Percentiles rank a stretch among this genome's conserved stretches.
These are phyloP conservation scores for Dryoscopus gambensis DNA, from an alignment of 2,113 vertebrate genomes.

Conservation along the genomic window DNA sequence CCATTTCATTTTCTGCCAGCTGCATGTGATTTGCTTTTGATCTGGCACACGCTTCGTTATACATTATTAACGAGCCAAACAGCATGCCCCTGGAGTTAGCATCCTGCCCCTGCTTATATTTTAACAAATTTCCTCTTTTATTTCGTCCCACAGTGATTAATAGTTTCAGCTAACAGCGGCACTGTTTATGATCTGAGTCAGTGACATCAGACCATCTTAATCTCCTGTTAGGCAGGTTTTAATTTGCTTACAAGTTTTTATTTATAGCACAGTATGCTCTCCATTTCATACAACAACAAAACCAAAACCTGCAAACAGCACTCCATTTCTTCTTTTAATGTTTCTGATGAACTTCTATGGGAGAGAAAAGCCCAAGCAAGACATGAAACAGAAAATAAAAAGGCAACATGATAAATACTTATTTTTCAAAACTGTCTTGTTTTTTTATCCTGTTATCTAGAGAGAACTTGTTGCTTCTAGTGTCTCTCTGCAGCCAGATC, in stretches of 20 bases:
- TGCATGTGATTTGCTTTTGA: conserved; percentile 67
- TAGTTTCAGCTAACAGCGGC: conserved; percentile 43
- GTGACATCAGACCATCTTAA: conserved; percentile 55
- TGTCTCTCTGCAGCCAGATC: background rate
- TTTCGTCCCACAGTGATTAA: conserved; percentile 70
- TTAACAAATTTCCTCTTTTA: conserved; percentile 71
- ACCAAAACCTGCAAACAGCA: conserved; percentile 15
- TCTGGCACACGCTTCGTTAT: conserved; percentile 60
- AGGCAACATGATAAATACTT: background rate
- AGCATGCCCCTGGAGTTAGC: conserved; percentile 58
- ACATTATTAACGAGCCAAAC: conserved; percentile 71
- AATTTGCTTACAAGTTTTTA: conserved; percentile 61
- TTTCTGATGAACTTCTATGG: background rate
- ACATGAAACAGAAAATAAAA: conserved; percentile 21
- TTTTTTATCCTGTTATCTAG: conserved; percentile 3
- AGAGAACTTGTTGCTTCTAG: conserved; percentile 12
- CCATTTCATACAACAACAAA: conserved; percentile 30
- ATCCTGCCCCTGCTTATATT: conserved; percentile 64
- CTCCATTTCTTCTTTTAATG: background rate
- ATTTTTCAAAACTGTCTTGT: background rate
- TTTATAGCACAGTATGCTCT: conserved; percentile 37
- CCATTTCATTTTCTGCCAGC: conserved; percentile 51
- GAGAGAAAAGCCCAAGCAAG: background rate
- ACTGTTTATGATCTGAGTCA: conserved; percentile 65
- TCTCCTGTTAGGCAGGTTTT: conserved; percentile 43